Base-by-base conservation (phyloP, 2,797 vertebrate genomes). In the Gymnoscopelus braueri region DNA sequence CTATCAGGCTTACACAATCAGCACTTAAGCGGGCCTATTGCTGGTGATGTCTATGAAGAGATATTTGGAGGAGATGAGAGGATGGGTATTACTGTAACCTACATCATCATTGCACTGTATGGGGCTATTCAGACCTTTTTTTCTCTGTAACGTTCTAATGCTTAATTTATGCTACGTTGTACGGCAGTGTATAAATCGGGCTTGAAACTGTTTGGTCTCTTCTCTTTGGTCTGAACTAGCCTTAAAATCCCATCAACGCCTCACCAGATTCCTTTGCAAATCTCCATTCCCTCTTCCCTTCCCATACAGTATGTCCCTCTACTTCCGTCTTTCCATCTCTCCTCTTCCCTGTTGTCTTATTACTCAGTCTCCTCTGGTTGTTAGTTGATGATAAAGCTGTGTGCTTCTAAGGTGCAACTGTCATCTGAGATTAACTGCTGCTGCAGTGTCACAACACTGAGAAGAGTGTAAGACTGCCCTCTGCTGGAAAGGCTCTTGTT, bases 1-100 rank as follows among this genome's bases (percentile, higher is more conserved):
- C 19, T 78, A 48, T 32, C 55, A 74, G 85, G 89, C 86, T 79
- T 79, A 64, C 87, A 88, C 82, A 81, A 89, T 93, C 88, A 91
- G 93, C 93, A 93, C 93, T 94, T 94, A 93, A 94, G 88, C 44
- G 3, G 11, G 39, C 39, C n/a, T 78, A 84, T 76, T 60, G 84
- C 86, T 82, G 60, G 82, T 75, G 35, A 56, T 49, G 61, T 47
- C 74, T 44, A 10, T 44, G 78, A 52, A 57, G 83, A 75, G 74
- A 63, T 58, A 75, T 82, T 84, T 68, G 24, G 63, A 69, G 66
- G 73, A 71, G 53, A 57, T 74, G 67, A 72, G 82, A 68, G 72
- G 81, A 63, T 72, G 72, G 71, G 67, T 84, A 51, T 64, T 72
- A 63, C 59, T 67, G 6, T 77, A 71, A 77, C 81, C 70, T 71